Conservation (phyloP, 1,140 invertebrate genomes). For the Sipha flava region DNA sequence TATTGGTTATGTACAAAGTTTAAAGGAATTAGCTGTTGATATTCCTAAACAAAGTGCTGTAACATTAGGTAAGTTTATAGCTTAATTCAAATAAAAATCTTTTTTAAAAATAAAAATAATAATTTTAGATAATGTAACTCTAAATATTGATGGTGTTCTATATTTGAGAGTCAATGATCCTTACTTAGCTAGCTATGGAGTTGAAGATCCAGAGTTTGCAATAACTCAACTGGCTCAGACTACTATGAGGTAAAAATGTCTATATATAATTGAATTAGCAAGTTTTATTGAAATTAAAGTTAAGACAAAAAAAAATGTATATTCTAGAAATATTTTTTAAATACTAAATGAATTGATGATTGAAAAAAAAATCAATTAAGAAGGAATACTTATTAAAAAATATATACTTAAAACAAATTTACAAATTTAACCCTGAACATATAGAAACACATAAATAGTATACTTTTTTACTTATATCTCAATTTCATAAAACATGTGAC, state of each 20-base stretch:
- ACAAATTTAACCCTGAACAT: no score
- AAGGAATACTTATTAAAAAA: no score
- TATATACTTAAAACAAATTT: no score
- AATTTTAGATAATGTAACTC: slow-evolving; percentile 85
- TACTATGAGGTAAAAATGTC: slow-evolving; percentile 72
- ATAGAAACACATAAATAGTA: no score
- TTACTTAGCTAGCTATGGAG: slow-evolving; percentile 91
- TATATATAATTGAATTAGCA: slow-evolving; percentile 1
- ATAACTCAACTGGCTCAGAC: slow-evolving; percentile 98
- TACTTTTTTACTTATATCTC: no score
- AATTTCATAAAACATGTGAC: no score
- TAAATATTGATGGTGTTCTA: slow-evolving; percentile 94
- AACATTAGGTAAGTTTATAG: slow-evolving; percentile 57
- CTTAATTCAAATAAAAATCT: neutral
- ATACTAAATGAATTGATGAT: no score
- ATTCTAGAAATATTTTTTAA: no score
- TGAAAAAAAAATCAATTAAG: no score
- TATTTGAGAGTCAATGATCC: slow-evolving; percentile 91
- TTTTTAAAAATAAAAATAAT: no score
- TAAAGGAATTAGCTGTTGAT: slow-evolving; percentile 99
- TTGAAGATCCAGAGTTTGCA: slow-evolving; percentile 98
- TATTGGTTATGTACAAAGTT: slow-evolving; percentile 95
- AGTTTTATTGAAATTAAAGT: no score
- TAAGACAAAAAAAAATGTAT: no score
- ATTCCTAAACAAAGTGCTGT: slow-evolving; percentile 98